Evolutionary conservation across 1,140 invertebrate genomes (phyloP), one percentile per base, ranked within the genome.

Genomic region (Doryteuthis pealeii): DNA sequence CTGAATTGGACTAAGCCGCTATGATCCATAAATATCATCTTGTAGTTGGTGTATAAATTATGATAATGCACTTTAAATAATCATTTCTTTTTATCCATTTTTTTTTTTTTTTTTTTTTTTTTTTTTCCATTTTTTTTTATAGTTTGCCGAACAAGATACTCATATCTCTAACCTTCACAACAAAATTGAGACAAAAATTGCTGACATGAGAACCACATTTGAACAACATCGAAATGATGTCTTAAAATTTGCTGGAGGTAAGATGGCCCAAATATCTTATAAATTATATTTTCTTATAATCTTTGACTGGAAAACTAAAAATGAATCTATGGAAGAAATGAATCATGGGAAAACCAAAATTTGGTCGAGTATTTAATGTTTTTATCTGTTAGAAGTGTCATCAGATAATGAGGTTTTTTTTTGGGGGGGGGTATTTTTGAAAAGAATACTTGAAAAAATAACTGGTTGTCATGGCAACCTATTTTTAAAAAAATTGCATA

Each of bases 211-310:
- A 49, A 87, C 87, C 5, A 81, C 78, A 6, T 84, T 81, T 80
- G 87, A 88, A 77, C 78, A 82, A 62, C 84, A 87, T 69, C 83
- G 83, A 76, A 87, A 87, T 81, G 86, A 87, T 79, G 76, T 85
- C 10, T 78, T 84, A 32, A 87, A 86, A 78, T 85, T 82, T 76
- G 80, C 82, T 70, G 82, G 76, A 72, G 86, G 86, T 83, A 77
- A 76, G 77, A 74, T 58, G 15, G 15, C 28, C 43, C 12, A 1
- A 22, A 22, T 66, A 26, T 2, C 10, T 14, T 66, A 26, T 22
- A 26, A 66, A 66, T 66, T 12, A 14, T 26, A 31, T 66, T 18
- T 22, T 14, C 65, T 1, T 1, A 14, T 26, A 66, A 14, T 1
- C 65, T 66, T 14, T 1, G 1, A 12, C 14, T 66, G 30, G 65